Percentiles rank a stretch among this genome's conserved stretches.
These are phyloP conservation scores for Acrocephalus scirpaceus DNA, from an alignment of 2,797 vertebrate genomes.

Conservation along the genomic window DNA sequence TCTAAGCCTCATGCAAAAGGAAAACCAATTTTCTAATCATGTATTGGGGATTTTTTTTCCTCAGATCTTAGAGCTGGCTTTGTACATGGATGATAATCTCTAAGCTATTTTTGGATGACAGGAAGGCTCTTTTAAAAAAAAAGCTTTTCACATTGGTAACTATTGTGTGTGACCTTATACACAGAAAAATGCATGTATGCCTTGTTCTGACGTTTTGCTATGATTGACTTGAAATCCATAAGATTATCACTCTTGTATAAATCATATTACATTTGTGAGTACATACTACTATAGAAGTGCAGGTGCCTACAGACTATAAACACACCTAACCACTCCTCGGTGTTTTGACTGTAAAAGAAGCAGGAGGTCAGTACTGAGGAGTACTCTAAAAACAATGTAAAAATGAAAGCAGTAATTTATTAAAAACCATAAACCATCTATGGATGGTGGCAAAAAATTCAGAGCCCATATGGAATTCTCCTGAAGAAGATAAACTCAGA, in stretches of 20 bases:
- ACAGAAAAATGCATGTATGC: neutral
- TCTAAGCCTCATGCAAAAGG: neutral
- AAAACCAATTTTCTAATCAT: neutral
- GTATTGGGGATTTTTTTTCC: neutral
- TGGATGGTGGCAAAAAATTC: neutral
- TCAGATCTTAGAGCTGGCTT: neutral
- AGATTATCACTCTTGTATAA: neutral
- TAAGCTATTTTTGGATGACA: neutral
- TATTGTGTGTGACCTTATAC: neutral
- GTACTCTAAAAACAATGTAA: neutral
- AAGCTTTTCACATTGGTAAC: neutral
- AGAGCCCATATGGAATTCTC: neutral
- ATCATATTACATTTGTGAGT: neutral
- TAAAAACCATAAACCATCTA: neutral
- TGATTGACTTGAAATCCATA: neutral
- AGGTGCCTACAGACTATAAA: rapidly evolving
- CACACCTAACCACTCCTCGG: rapidly evolving
- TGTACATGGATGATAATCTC: neutral
- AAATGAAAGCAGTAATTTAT: neutral
- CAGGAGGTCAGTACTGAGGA: neutral
- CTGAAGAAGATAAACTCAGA: neutral
- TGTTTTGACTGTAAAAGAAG: neutral
- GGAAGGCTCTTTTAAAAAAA: neutral
- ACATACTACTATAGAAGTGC: neutral
- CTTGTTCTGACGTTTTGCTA: neutral